Evolutionary conservation across 2,797 vertebrate genomes (phyloP).

Genomic region (Rousettus madagascariensis): DNA sequence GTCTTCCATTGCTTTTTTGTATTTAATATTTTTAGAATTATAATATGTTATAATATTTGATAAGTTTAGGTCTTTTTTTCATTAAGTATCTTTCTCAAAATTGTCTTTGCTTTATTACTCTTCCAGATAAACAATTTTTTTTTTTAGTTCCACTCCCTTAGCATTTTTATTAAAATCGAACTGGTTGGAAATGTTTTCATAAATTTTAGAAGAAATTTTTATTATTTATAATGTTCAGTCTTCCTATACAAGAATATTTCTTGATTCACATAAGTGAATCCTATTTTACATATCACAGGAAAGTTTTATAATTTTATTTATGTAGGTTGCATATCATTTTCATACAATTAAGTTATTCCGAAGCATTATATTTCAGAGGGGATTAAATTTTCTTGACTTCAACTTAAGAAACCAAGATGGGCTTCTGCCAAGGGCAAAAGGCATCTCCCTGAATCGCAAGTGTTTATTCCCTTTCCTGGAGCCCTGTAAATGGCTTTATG

Average conservation of each 20-base stretch:
- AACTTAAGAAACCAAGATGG: not conserved
- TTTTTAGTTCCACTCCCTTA: not conserved
- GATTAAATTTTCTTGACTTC: not conserved
- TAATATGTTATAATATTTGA: not conserved
- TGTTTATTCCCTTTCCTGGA: not conserved
- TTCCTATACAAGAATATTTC: not conserved
- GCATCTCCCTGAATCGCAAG: not conserved
- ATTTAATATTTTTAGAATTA: not conserved
- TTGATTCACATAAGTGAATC: not conserved
- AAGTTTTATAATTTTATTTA: not conserved
- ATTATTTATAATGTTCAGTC: not conserved
- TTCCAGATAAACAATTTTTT: not conserved
- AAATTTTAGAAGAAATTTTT: not conserved
- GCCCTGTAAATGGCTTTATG: not conserved
- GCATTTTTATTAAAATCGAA: not conserved
- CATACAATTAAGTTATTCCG: not conserved
- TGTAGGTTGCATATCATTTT: not conserved
- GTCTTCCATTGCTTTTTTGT: not conserved
- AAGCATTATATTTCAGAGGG: not conserved
- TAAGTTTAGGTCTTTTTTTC: not conserved
- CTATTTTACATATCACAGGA: not conserved
- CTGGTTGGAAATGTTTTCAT: not conserved
- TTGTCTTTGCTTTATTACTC: not conserved
- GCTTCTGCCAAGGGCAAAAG: not conserved
- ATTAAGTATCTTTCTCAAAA: not conserved